Conservation (phyloP, 2,113 vertebrate species). For the Lophotis ruficrista region DNA sequence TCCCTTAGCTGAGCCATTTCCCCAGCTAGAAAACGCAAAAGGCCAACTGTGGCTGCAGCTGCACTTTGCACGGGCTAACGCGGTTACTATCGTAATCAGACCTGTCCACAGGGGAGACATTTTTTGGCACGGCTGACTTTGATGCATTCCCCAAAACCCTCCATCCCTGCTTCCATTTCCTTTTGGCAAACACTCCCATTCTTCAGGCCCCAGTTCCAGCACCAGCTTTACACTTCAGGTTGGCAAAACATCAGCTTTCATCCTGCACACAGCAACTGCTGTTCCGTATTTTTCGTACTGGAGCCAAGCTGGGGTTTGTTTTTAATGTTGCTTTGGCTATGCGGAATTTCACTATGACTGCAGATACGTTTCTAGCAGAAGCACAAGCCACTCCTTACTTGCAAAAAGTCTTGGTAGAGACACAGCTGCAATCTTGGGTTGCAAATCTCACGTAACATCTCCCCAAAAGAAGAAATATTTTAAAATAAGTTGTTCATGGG, state of each 20-base stretch:
- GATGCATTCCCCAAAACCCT: constrained; percentile 63
- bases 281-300: not conserved
- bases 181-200: constrained; percentile 64
- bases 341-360: constrained; percentile 60
- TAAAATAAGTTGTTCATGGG: not conserved
- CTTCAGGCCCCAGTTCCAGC: constrained; percentile 60
- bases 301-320: constrained; percentile 55
- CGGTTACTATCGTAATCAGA: constrained; percentile 39
- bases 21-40: not conserved
- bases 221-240: constrained; percentile 69
- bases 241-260: constrained; percentile 67
- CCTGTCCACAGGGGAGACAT: constrained; percentile 49
- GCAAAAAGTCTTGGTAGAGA: not conserved
- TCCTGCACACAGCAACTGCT: constrained; percentile 62
- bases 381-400: not conserved
- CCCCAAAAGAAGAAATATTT: not conserved
- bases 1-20: not conserved
- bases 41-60: constrained; percentile 19
- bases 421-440: not conserved
- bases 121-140: not conserved
- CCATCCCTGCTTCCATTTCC: constrained; percentile 67
- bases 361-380: constrained; percentile 11
- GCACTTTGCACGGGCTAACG: constrained; percentile 26
- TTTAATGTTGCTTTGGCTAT: constrained; percentile 57
- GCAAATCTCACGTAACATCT: not conserved